Base-by-base conservation (phyloP, 2,113 vertebrate species). In the Telmatochromis bifrenatus region DNA sequence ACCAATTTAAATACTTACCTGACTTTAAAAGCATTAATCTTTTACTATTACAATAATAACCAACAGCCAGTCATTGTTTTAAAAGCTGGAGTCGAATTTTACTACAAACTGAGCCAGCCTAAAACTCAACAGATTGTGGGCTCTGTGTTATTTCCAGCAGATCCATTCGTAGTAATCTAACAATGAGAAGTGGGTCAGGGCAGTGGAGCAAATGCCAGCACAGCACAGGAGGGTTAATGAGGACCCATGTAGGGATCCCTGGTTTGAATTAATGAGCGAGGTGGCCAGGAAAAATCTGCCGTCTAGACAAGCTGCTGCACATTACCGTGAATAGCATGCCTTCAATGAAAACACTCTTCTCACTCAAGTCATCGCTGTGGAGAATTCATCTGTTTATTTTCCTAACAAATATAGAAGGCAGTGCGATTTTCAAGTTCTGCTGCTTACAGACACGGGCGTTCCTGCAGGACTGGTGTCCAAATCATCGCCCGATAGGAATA, bases 101-200 rank as follows among this genome's bases (percentile, higher is more conserved):
- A 83, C 33, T 77, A 45, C 51, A 77, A 56, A 49, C 7, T 86
- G 86, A 13, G 21, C 3, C 4, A 77, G 53, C 77, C 55, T 28
- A 53, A 79, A 83, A 51, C 70, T 83, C 60, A 91, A 79, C 84
- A 90, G 82, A 93, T 82, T 88, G 88, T 80, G 83, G 21, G 70
- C 77, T 89, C 62, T 47, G 39, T 23, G 2, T 80, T 86, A 85
- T 86, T 89, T 92, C 51, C 23, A 88, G 84, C 82, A 83, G 82
- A 84, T 92, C 85, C 81, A 91, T 84, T 68, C 13, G 83, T 87
- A 83, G 85, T 90, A 86, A 91, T 92, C 88, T 85, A 90, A 84
- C 77, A 87, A 83, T 62, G 47, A 91, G 84, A 94, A 91, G 5
- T 93, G 91, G 92, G 91, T 94, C 89, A 93, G 87, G 88, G 84